Base-by-base conservation (phyloP, 1,140 invertebrate species). In the Pseudomyrmex dendroicus region DNA sequence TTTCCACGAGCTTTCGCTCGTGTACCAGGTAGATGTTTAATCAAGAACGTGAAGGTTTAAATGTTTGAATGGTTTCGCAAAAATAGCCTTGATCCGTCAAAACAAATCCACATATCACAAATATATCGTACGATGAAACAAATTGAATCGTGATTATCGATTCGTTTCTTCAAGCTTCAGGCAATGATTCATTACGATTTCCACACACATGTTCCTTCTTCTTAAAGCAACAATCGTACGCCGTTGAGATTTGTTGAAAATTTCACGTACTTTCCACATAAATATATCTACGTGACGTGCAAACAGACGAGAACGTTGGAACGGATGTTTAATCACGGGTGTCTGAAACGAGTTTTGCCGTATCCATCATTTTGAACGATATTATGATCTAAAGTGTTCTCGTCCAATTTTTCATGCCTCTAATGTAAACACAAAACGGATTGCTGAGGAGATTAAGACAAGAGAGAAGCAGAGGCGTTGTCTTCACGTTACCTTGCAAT, bases 391-490 rank as follows among this genome's bases (percentile, higher is more conserved):
- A 50, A 57, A 44, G 54, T 66, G 44, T 59, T 54, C 72, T 80
- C 76, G 66, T 20, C 46, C 76, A 72, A 80, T 80, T 22, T 72
- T 54, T 22, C 44, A 48, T 50, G 54, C 54, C 20, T 80, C 54
- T 80, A 80, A 78, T 78, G 76, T 78, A 78, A 35, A 52, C 66
- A 61, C 46, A 80, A 80, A 80, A 66, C 76, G 76, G 76, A 80
- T 80, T 80, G 76, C 68, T 46, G 78, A 82, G 59, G 48, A 73
- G 46, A 20, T 17, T 50, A 61, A 61, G 54, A 67, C 7, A 46
- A 80, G 35, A 35, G 35, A 35, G 35, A 35, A 35, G 35, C 35
- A 35, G 35, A 35, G 35, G 35, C 77, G 48, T 82, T 67, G 78
- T 63, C 78, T 82, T 73, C 46, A 22, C 76, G 76, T 83, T 52